These are phyloP conservation scores for Acipenser ruthenus DNA, from an alignment of 2,797 vertebrate genomes.

Conservation along the genomic window DNA sequence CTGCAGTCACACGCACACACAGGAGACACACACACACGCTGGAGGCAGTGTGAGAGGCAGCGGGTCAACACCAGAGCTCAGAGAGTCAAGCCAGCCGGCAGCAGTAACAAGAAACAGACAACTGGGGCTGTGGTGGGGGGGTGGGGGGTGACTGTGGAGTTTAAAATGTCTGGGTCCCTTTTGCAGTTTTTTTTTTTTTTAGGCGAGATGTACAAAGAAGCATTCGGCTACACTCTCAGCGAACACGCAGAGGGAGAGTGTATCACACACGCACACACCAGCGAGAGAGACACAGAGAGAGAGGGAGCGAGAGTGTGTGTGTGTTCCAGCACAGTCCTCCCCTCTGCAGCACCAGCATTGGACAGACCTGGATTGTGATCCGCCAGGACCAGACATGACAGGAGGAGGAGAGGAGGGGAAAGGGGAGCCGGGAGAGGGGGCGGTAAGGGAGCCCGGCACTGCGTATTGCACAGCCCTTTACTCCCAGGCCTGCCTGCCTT, in stretches of 20 bases:
- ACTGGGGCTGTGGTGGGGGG: conserved; percentile 19
- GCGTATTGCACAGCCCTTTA: background rate
- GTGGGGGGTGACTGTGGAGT: no score
- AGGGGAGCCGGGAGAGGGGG: conserved; percentile 30
- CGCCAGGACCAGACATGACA: conserved; percentile 67
- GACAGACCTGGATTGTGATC: conserved; percentile 62
- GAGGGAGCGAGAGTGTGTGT: no score
- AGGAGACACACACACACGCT: background rate
- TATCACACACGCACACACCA: no score
- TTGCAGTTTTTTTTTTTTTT: conserved; percentile 36
- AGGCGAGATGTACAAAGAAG: conserved; percentile 77
- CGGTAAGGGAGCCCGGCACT: conserved; percentile 8
- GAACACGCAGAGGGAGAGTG: no score
- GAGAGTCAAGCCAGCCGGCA: conserved; percentile 68
- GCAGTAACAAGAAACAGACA: conserved; percentile 98
- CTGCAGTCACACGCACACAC: conserved; percentile 21
- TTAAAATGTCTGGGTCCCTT: no score
- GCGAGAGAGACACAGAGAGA: no score
- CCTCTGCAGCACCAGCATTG: conserved; percentile 29
- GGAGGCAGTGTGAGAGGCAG: conserved; percentile 35
- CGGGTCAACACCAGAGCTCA: conserved; percentile 60
- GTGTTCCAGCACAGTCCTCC: no score
- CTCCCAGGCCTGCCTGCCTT: background rate
- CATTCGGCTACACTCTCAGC: conserved; percentile 50
- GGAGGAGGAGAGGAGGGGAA: conserved; percentile 4